A percentile compares a stretch with the other conserved stretches of the same genome.
Evolutionary conservation across 2,888 invertebrate species (phyloP).

Genomic region (Dimorphilus gyrociliatus): DNA sequence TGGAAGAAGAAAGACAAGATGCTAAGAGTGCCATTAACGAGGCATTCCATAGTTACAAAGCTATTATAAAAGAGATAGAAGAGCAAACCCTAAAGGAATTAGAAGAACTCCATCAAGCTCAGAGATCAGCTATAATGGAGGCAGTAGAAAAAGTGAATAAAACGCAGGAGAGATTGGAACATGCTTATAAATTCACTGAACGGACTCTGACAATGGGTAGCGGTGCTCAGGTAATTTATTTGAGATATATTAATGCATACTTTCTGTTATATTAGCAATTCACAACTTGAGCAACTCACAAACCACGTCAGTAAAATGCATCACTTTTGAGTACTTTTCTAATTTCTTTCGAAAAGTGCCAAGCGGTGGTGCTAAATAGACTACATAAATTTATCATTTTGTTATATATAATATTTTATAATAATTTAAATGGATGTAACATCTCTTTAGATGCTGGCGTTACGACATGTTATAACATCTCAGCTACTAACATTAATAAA

Average conservation of each 20-base stretch:
- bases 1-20: conserved; percentile 69
- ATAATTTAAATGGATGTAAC: too few species aligned
- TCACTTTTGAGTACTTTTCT: too few species aligned
- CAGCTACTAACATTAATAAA: conserved; percentile 62
- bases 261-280: not conserved
- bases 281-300: not conserved
- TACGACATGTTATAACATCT: conserved; percentile 59
- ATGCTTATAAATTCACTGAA: conserved; percentile 66
- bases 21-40: conserved; percentile 56
- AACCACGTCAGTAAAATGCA: too few species aligned
- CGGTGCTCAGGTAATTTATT: conserved; percentile 59
- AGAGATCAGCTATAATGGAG: conserved; percentile 78
- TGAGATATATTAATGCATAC: conserved; percentile 38
- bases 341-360: too few species aligned
- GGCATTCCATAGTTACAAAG: conserved; percentile 45
- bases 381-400: too few species aligned
- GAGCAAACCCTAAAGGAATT: conserved; percentile 47
- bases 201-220: conserved; percentile 67
- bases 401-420: too few species aligned
- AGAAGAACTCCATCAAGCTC: conserved; percentile 50
- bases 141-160: conserved; percentile 60
- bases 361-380: too few species aligned
- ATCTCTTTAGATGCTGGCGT: conserved; percentile 43
- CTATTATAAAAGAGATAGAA: too few species aligned
- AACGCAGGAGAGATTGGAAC: conserved; percentile 64